A percentile compares a stretch with the other conserved stretches of the same genome.
Conservation (phyloP, 2,113 vertebrate genomes). For the Paradoxurus hermaphroditus region DNA sequence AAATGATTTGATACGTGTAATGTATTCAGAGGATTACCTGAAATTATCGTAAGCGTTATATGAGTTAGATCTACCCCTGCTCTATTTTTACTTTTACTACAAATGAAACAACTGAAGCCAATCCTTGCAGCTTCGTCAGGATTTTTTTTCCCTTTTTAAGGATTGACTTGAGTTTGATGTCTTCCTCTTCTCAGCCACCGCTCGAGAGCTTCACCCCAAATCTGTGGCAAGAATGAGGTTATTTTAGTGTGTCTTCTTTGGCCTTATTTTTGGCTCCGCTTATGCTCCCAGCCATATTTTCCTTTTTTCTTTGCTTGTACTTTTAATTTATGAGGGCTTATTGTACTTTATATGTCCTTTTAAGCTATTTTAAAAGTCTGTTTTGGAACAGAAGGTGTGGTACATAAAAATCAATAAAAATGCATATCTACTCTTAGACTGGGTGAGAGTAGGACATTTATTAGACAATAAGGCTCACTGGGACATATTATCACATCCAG, state of each 20-base stretch:
- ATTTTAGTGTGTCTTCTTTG: not conserved
- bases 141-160: not conserved
- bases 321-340: not conserved
- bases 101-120: conserved; percentile 6
- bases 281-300: not conserved
- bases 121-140: not conserved
- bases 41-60: not conserved
- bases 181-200: not conserved
- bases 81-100: not conserved
- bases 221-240: not conserved
- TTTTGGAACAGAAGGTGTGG: conserved; percentile 31
- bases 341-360: conserved; percentile 18
- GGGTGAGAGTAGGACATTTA: conserved; percentile 59
- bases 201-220: not conserved
- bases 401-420: conserved; percentile 50
- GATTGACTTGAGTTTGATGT: not conserved
- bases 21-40: not conserved
- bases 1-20: not conserved
- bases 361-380: not conserved
- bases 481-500: conserved; percentile 70
- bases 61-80: not conserved
- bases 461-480: conserved; percentile 73
- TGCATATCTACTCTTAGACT: conserved; percentile 33
- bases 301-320: not conserved
- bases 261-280: not conserved